Evolutionary conservation across 2,113 vertebrate genomes (phyloP).

Genomic region (Spermophilus dauricus): DNA sequence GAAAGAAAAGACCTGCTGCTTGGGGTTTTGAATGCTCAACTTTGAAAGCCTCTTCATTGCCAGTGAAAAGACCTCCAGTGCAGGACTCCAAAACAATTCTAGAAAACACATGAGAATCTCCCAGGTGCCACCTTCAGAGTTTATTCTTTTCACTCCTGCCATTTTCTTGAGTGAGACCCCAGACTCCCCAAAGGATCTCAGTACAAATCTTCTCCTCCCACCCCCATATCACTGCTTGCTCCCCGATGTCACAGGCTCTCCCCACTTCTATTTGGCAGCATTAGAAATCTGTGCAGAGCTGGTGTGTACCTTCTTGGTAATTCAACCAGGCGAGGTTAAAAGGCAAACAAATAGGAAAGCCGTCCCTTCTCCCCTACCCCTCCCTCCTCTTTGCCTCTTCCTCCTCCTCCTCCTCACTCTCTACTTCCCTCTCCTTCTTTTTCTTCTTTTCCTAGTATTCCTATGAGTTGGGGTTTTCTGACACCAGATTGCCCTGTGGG

Average conservation of each 20-base stretch:
- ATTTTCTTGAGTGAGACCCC: slow-evolving; percentile 2
- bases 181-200: background rate
- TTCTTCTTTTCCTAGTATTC: background rate
- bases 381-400: background rate
- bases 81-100: background rate
- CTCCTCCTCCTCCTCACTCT: background rate
- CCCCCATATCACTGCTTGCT: background rate
- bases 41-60: slow-evolving; percentile 4
- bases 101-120: background rate
- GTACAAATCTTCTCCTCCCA: background rate
- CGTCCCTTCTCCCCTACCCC: background rate
- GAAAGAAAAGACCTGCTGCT: background rate
- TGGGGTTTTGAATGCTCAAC: background rate
- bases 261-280: background rate
- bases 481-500: background rate
- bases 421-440: background rate
- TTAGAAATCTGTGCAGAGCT: background rate
- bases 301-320: background rate
- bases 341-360: background rate
- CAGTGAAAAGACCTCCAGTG: background rate
- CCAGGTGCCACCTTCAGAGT: background rate
- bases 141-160: background rate
- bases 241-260: background rate
- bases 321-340: slow-evolving; percentile 11
- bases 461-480: background rate